Base-by-base conservation (phyloP, 1,140 invertebrate species). In the Caenorhabditis inopinata region DNA sequence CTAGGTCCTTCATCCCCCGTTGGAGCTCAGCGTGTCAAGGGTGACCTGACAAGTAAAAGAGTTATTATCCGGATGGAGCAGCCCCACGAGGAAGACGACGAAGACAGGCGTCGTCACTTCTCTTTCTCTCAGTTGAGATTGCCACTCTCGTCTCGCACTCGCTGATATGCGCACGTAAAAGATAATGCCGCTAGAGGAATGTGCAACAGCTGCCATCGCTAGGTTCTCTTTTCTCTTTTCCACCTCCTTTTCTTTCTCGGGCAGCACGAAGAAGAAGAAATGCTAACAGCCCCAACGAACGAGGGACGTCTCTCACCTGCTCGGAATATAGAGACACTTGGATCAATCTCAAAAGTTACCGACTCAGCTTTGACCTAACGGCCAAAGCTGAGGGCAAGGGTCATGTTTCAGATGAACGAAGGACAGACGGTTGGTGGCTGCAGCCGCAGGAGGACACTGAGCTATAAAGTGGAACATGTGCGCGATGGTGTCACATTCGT, bases 1-100 rank as follows among this genome's bases (percentile, higher is more conserved):
- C 38, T 32, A 16, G 27, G 51, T 32, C 53, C 53, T 29, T 14
- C n/a, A 6, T 2, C 38, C 27, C 23, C 49, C 6, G n/a, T 1
- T 9, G n/a, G 58, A 14, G 14, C 27, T 16, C 32, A n/a, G n/a
- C n/a, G n/a, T n/a, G n/a, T n/a, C n/a, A n/a, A n/a, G n/a, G n/a
- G n/a, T 42, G 58, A 68, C 58, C 58, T 68, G 58, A 68, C 32
- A 68, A 68, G 58, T 68, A 68, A 42, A 68, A 68, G 58, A 68
- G 58, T 68, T 68, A 68, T 68, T 68, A 68, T 68, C 58, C 58
- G 58, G 32, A 38, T 18, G 25, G 32, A 51, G 48, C n/a, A 51
- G 48, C n/a, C n/a, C n/a, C 11, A 51, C 9, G 46, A 29, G 27
- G 27, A 58, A 51, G 21, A 25, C 23, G 47, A 12, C 6, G 51